These are phyloP conservation scores for Pachyseris speciosa DNA, from an alignment of 64 coral and sea anemone species.

Conservation along the genomic window DNA sequence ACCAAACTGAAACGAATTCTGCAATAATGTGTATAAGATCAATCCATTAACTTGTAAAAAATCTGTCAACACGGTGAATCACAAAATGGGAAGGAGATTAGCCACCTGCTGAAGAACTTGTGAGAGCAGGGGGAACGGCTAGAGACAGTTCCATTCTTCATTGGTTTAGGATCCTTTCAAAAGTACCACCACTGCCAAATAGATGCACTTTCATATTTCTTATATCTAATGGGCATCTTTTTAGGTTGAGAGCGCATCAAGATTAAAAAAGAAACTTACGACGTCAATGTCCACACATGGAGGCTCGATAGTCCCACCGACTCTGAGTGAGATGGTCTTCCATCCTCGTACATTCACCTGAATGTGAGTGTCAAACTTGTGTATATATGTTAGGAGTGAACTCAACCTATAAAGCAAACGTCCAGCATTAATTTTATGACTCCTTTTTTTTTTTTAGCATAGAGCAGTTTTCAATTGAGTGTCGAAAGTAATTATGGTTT, in stretches of 20 bases:
- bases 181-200: no score
- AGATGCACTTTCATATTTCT: no score
- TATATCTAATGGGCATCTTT: no score
- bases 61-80: no score
- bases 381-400: constrained; percentile 82
- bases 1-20: constrained; percentile 82
- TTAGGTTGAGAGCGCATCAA: no score
- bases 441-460: no score
- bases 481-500: no score
- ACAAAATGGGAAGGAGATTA: neutral
- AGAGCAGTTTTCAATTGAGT: no score
- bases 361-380: constrained; percentile 97
- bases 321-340: constrained; percentile 87
- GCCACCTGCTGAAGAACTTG: no score
- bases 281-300: constrained; percentile 96
- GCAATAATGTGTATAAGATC: neutral
- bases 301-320: constrained; percentile 93
- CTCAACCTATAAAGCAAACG: constrained; percentile 62
- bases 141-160: no score
- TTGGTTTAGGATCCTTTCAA: no score
- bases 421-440: neutral
- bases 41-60: neutral
- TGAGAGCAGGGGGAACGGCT: no score
- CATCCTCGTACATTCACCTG: constrained; percentile 90
- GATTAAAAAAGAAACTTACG: constrained; percentile 45